phyloP scores from a whole-genome alignment of 2,888 invertebrate species.

The Mylabris sibirica region DNA sequence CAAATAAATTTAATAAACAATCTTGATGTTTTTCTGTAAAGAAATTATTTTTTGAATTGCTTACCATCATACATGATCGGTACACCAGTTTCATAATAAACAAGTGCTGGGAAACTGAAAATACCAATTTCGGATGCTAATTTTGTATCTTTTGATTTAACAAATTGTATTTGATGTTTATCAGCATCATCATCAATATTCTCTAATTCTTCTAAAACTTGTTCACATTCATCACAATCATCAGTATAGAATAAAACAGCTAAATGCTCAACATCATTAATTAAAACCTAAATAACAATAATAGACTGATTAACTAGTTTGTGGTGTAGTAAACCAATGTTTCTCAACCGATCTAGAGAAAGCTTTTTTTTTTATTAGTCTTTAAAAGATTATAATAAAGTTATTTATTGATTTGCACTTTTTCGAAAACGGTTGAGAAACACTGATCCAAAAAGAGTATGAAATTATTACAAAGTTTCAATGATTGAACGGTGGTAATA shows the following conservation, averaged over 20 bases:
- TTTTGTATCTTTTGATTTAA: slow-evolving; percentile 90
- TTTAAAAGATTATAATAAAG: no score
- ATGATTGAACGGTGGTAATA: no score
- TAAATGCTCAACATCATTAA: slow-evolving; percentile 89
- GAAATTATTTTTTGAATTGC: slow-evolving; percentile 50
- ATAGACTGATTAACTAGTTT: neutral
- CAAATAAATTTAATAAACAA: no score
- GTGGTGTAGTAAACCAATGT: no score
- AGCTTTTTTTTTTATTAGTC: no score
- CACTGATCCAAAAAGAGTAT: no score
- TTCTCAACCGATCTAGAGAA: no score
- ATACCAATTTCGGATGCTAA: slow-evolving; percentile 91
- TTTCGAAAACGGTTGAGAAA: no score
- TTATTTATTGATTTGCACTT: no score
- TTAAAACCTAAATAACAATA: slow-evolving; percentile 67
- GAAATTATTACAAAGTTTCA: no score
- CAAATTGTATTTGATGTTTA: slow-evolving; percentile 91
- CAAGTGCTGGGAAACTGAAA: slow-evolving; percentile 89
- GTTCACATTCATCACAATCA: slow-evolving; percentile 85
- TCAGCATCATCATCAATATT: slow-evolving; percentile 93
- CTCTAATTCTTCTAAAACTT: slow-evolving; percentile 86
- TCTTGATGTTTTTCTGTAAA: neutral
- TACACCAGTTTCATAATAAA: slow-evolving; percentile 92
- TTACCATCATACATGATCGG: slow-evolving; percentile 96
- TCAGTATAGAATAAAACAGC: slow-evolving; percentile 88